Conservation (phyloP, 2,888 invertebrate genomes). For the Drosophila maculinotata region DNA sequence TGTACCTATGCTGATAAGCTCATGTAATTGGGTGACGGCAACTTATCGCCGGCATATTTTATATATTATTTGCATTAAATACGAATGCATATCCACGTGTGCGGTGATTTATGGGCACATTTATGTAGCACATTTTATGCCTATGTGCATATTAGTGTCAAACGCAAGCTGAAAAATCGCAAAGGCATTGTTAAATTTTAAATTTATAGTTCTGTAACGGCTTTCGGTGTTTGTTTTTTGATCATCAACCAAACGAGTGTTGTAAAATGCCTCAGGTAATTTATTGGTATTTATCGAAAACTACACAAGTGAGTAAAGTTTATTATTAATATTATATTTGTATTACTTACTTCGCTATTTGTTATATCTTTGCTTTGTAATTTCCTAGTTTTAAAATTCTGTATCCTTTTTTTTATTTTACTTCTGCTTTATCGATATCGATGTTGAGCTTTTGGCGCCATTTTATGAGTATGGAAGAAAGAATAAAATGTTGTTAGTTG, state of each 20-base stretch:
- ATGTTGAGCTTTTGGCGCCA: conserved; percentile 1
- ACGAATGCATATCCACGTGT: conserved; percentile 42
- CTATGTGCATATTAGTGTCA: conserved; percentile 53
- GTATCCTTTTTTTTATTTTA: too few species aligned
- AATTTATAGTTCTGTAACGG: conserved; percentile 22
- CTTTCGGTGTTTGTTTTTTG: conserved; percentile 2
- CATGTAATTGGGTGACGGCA: conserved; percentile 27
- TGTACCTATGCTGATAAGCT: conserved; percentile 48
- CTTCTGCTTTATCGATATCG: neutral
- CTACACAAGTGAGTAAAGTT: neutral
- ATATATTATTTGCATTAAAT: conserved; percentile 60
- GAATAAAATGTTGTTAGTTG: neutral
- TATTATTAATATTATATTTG: too few species aligned
- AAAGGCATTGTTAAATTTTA: conserved; percentile 8
- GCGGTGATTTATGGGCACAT: conserved; percentile 60
- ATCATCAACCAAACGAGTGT: conserved; percentile 30
- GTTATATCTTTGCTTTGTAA: too few species aligned
- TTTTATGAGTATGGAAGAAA: neutral
- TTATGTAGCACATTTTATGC: conserved; percentile 45
- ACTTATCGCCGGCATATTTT: conserved; percentile 45
- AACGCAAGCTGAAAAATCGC: conserved; percentile 13
- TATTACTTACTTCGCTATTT: too few species aligned
- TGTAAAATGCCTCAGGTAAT: conserved; percentile 13
- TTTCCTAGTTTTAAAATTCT: too few species aligned
- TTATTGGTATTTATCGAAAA: conserved; percentile 4